These are phyloP conservation scores for Corticium candelabrum DNA, from an alignment of 37 sponge, comb jelly and placozoan species.

Conservation along the genomic window DNA sequence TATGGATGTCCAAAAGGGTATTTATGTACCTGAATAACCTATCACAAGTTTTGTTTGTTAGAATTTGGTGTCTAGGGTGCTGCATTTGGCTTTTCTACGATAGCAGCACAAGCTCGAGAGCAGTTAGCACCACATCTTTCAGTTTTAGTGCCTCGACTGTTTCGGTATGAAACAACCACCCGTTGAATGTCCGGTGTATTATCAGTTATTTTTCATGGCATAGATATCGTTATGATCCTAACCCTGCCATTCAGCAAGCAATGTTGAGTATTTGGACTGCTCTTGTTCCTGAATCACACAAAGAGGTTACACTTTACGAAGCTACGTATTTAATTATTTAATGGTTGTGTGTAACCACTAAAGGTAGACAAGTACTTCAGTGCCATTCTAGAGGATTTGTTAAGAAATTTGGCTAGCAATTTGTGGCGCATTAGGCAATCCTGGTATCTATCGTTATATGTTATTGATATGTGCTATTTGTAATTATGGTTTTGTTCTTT, in stretches of 20 bases:
- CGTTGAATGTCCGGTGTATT: too few relatives aligned
- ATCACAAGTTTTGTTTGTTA: too few relatives aligned
- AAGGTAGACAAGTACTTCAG: not conserved
- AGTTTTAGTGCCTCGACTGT: slow-evolving; percentile 60
- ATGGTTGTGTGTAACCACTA: too few relatives aligned
- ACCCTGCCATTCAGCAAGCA: slow-evolving; percentile 52
- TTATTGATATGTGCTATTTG: too few relatives aligned
- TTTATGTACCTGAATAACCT: too few relatives aligned
- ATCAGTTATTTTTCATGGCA: slow-evolving; percentile 17
- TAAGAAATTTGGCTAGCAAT: not conserved
- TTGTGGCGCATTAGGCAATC: not conserved
- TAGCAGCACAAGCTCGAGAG: slow-evolving; percentile 51
- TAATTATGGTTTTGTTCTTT: not conserved
- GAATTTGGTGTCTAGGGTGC: too few relatives aligned
- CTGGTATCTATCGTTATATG: too few relatives aligned
- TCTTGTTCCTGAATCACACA: slow-evolving; percentile 58
- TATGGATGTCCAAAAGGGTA: slow-evolving; percentile 90
- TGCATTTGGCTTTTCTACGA: slow-evolving; percentile 61
- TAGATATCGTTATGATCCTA: slow-evolving; percentile 82
- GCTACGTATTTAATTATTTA: too few relatives aligned
- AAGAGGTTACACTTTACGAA: slow-evolving; percentile 26
- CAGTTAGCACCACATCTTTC: slow-evolving; percentile 61
- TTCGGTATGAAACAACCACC: too few relatives aligned
- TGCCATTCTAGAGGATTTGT: not conserved
- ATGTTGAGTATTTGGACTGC: slow-evolving; percentile 81